Conservation (phyloP, 2,888 invertebrate species). For the Thysanoteuthis rhombus region DNA sequence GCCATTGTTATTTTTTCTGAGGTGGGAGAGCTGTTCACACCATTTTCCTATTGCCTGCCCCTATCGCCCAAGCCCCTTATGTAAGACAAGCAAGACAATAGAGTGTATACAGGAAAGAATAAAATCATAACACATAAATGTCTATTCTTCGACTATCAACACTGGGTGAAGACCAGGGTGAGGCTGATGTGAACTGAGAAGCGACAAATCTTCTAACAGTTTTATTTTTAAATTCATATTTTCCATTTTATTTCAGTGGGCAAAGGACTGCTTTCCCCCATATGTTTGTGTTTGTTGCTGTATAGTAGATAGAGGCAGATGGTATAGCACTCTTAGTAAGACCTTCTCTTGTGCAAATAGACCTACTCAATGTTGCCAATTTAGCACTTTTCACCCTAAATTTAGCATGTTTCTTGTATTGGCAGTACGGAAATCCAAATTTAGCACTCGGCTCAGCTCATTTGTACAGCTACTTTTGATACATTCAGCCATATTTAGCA, state of each 20-base stretch:
- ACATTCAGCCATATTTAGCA: no score
- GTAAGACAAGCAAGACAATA: background rate
- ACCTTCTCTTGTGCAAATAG: no score
- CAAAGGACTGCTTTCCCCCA: background rate
- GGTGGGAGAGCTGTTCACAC: background rate
- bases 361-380: no score
- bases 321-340: no score
- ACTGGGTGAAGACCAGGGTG: background rate
- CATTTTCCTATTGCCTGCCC: background rate
- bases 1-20: background rate
- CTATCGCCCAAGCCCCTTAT: background rate
- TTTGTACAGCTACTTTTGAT: no score
- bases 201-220: background rate
- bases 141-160: background rate
- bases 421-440: no score
- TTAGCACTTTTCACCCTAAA: no score
- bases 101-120: background rate
- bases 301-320: no score
- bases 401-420: no score
- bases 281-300: no score
- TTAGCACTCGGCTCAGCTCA: no score
- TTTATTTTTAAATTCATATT: background rate
- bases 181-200: background rate
- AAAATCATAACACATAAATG: background rate
- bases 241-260: background rate